Evolutionary conservation across 2,888 invertebrate genomes (phyloP).

Genomic region (Drosophila ezoana): DNA sequence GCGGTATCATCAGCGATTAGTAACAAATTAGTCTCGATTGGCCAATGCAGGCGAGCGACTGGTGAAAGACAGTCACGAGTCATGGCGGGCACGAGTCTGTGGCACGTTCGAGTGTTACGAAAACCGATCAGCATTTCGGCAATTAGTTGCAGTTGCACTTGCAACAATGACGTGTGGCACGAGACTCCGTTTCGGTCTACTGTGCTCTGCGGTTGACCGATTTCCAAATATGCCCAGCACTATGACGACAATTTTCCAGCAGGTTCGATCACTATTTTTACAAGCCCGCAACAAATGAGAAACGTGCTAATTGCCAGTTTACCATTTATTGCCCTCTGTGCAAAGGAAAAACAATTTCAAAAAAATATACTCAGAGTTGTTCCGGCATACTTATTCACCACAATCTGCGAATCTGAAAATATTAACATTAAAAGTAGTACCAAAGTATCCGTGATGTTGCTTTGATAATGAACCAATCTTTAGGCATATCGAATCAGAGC

Average conservation of each 20-base stretch:
- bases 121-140: slow-evolving; percentile 17
- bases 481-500: too few relatives aligned
- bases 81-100: slow-evolving; percentile 1
- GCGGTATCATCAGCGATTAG: slow-evolving; percentile 20
- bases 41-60: slow-evolving; percentile 25
- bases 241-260: slow-evolving; percentile 22
- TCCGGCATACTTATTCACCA: neutral
- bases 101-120: slow-evolving; percentile 5
- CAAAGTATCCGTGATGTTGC: too few relatives aligned
- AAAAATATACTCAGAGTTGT: neutral
- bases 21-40: slow-evolving; percentile 42
- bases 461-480: too few relatives aligned
- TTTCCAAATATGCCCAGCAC: slow-evolving; percentile 34
- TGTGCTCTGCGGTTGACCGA: slow-evolving; percentile 24
- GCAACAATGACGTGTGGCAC: slow-evolving; percentile 49
- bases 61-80: slow-evolving; percentile 41
- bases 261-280: neutral
- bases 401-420: too few relatives aligned
- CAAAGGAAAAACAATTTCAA: slow-evolving; percentile 5
- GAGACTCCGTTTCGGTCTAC: slow-evolving; percentile 17
- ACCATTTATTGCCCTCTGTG: slow-evolving; percentile 25
- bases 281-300: slow-evolving; percentile 40
- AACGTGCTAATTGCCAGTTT: slow-evolving; percentile 60
- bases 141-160: slow-evolving; percentile 40
- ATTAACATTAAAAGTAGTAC: too few relatives aligned